A percentile compares a stretch with the other conserved stretches of the same genome.
Conservation (phyloP, 2,113 vertebrate genomes). For the Oryzias celebensis region DNA sequence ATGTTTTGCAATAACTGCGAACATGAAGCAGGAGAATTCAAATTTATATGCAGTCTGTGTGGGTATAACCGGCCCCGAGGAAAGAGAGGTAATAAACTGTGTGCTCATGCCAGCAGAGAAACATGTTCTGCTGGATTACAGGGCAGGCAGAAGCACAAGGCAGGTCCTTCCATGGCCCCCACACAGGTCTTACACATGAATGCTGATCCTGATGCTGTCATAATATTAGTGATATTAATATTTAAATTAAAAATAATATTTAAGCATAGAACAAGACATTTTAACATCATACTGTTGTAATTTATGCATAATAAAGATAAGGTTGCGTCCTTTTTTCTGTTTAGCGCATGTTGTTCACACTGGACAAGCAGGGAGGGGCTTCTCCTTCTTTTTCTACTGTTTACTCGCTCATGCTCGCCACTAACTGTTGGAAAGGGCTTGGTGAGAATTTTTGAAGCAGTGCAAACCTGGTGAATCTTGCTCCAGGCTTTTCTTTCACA, state of each 20-base stretch:
- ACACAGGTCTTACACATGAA: not conserved
- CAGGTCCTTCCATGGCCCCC: constrained; percentile 37
- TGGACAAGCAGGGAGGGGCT: too few relatives aligned
- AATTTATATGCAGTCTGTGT: not conserved
- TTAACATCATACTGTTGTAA: not conserved
- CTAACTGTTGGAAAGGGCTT: too few relatives aligned
- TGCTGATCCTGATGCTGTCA: constrained; percentile 43
- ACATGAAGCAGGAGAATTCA: constrained; percentile 12
- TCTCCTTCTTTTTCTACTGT: too few relatives aligned
- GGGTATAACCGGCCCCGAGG: not conserved
- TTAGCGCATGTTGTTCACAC: too few relatives aligned
- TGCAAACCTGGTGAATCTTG: too few relatives aligned
- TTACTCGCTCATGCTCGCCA: too few relatives aligned
- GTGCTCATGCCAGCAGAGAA: constrained; percentile 6
- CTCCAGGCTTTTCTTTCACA: too few relatives aligned
- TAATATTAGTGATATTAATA: not conserved
- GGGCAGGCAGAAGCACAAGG: too few relatives aligned
- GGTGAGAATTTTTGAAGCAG: too few relatives aligned
- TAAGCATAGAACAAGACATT: not conserved
- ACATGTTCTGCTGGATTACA: not conserved
- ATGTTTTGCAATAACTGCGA: constrained; percentile 17
- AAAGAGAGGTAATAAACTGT: constrained; percentile 30
- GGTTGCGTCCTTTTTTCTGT: too few relatives aligned
- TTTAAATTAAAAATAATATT: not conserved
- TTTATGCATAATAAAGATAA: too few relatives aligned